phyloP scores from a whole-genome alignment of 1,140 invertebrate genomes.

The Lepidurus apus region DNA sequence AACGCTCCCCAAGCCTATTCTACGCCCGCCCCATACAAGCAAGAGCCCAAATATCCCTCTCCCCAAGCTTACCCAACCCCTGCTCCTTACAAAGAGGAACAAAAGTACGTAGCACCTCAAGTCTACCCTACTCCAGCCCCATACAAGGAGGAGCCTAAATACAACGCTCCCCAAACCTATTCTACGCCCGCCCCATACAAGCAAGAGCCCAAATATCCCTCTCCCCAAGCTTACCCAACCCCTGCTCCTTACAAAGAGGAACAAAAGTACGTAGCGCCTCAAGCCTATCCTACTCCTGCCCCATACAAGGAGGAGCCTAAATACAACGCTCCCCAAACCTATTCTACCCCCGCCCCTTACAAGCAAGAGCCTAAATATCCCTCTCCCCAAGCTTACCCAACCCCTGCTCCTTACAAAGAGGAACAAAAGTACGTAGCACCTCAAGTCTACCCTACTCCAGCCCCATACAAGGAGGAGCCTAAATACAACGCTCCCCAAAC shows the following conservation, averaged over 20 bases:
- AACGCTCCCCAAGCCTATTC: neutral
- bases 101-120: neutral
- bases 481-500: no score
- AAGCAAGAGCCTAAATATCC: no score
- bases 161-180: neutral
- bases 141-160: neutral
- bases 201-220: neutral
- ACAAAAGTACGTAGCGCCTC: conserved; percentile 11
- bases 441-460: no score
- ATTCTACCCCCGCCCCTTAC: no score
- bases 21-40: neutral
- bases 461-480: no score
- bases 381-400: no score
- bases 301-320: neutral
- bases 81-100: neutral
- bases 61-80: neutral
- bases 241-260: neutral
- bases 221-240: neutral
- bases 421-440: no score
- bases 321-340: no score
- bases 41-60: neutral
- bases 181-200: neutral
- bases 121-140: neutral
- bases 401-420: no score
- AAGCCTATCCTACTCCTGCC: neutral